These are phyloP conservation scores for Rousettus leschenaultii DNA, from an alignment of 2,113 vertebrate species.

Conservation along the genomic window DNA sequence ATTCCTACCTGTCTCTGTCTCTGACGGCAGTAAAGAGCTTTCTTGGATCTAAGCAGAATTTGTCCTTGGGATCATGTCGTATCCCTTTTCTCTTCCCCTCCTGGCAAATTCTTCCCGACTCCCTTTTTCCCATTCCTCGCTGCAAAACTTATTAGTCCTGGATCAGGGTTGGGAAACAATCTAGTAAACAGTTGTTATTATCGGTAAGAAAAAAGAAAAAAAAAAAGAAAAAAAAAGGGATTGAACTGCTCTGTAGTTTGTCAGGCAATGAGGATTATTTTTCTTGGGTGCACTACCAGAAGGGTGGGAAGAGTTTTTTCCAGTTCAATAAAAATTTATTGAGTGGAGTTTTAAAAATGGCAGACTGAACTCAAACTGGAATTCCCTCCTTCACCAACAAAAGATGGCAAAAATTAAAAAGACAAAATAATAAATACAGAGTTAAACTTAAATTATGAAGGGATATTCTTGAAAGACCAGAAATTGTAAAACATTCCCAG, in stretches of 20 bases:
- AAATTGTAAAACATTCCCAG: constrained; percentile 13
- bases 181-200: neutral
- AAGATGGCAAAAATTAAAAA: neutral
- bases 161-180: neutral
- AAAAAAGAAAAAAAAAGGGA: too few species aligned
- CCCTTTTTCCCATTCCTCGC: neutral
- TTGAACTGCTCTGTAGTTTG: neutral
- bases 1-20: neutral
- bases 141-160: neutral
- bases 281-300: neutral
- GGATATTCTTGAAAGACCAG: neutral
- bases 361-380: neutral
- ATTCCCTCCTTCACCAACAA: neutral
- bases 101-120: neutral
- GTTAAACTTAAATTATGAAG: neutral
- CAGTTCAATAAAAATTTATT: neutral
- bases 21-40: neutral
- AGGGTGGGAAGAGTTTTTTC: neutral
- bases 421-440: neutral
- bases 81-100: neutral
- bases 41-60: neutral
- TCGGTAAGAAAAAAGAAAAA: neutral
- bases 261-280: neutral
- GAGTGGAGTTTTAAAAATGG: neutral
- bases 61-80: neutral